These are phyloP conservation scores for Drosophila azteca DNA, from an alignment of 1,140 invertebrate species.

Conservation along the genomic window DNA sequence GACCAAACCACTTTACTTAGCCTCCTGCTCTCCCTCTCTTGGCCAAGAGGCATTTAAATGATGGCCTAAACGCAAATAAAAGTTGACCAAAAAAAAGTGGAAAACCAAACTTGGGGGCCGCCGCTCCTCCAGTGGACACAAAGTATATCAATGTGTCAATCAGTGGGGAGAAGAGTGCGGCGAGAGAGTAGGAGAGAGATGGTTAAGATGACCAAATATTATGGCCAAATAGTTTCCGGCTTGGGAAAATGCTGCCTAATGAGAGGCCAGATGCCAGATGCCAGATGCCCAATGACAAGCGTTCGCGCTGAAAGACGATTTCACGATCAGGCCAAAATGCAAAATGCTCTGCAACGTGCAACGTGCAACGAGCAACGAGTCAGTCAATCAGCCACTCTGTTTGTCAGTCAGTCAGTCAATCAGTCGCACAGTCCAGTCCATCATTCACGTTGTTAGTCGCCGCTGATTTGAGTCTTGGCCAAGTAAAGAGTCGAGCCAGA, in stretches of 20 bases:
- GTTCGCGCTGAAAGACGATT: slow-evolving; percentile 60
- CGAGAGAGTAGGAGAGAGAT: slow-evolving; percentile 25
- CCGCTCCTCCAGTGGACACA: slow-evolving; percentile 15
- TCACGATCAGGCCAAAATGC: slow-evolving; percentile 55
- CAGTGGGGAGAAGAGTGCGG: slow-evolving; percentile 29
- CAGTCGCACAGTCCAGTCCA: slow-evolving; percentile 5
- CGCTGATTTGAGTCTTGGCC: slow-evolving; percentile 33
- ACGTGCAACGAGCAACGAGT: background rate
- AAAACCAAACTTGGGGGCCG: slow-evolving; percentile 26
- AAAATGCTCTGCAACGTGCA: slow-evolving; percentile 31
- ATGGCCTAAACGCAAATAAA: slow-evolving; percentile 65
- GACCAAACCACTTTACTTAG: slow-evolving; percentile 25
- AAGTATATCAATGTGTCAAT: slow-evolving; percentile 78
- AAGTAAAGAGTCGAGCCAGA: slow-evolving; percentile 23
- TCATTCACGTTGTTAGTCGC: slow-evolving; percentile 6
- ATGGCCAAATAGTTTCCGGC: slow-evolving; percentile 81
- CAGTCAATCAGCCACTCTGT: slow-evolving; percentile 32
- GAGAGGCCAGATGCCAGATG: slow-evolving; percentile 26
- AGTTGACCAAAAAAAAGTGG: slow-evolving; percentile 36
- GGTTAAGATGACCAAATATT: slow-evolving; percentile 73
- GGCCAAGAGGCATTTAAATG: slow-evolving; percentile 54
- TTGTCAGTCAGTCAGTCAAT: slow-evolving; percentile 28
- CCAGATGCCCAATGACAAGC: too few relatives aligned
- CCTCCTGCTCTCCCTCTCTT: slow-evolving; percentile 18
- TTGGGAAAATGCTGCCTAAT: slow-evolving; percentile 65